phyloP scores from a whole-genome alignment of 2,113 vertebrate species.

The Psephotus haematonotus region DNA sequence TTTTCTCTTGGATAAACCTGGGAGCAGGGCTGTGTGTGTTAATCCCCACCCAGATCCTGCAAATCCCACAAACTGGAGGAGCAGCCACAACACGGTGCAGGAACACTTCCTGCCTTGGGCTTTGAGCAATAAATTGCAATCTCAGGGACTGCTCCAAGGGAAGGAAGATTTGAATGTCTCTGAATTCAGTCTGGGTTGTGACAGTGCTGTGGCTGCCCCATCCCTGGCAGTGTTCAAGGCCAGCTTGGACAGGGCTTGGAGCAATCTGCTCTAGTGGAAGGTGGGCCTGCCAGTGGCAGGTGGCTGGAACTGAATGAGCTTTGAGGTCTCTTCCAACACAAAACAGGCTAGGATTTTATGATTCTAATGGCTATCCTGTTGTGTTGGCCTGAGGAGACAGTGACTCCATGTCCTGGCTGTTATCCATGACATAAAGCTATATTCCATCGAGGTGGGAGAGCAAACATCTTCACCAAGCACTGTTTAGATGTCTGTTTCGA shows the following conservation, averaged over 20 bases:
- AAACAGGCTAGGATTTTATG: background rate
- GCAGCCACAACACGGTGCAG: background rate
- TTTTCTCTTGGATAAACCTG: background rate
- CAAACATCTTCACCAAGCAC: background rate
- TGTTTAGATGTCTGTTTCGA: background rate
- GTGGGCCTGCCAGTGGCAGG: background rate
- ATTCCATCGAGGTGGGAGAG: background rate
- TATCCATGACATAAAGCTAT: background rate
- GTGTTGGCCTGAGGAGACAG: background rate
- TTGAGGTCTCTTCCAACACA: background rate
- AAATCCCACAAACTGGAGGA: background rate
- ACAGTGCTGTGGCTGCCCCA: background rate
- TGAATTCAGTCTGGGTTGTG: background rate
- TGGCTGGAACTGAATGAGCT: background rate
- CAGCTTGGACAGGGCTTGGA: background rate
- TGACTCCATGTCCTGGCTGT: rapidly evolving
- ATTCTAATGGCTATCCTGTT: background rate
- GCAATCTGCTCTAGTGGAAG: background rate
- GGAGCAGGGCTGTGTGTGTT: background rate
- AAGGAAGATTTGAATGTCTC: background rate
- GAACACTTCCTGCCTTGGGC: background rate
- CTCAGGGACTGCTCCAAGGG: rapidly evolving
- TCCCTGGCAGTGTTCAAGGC: background rate
- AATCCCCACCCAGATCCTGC: background rate
- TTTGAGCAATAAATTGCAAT: background rate